Evolutionary conservation across 2,113 vertebrate species (phyloP).

Genomic region (Phylloscopus whistleri): DNA sequence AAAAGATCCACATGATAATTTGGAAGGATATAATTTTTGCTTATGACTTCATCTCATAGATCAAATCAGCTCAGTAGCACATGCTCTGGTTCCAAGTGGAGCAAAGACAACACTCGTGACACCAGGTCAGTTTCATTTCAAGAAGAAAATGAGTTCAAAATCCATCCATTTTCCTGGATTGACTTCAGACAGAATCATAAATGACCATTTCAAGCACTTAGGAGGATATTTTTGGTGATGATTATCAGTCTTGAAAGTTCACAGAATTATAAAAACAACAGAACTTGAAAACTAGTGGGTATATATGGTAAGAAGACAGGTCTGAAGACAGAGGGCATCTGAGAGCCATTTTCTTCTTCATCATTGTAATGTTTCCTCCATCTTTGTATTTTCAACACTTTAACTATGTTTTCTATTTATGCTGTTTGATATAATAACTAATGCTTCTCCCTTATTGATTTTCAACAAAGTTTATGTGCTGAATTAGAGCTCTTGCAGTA

Average conservation of each 20-base stretch:
- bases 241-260: not conserved
- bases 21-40: not conserved
- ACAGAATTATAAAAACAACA: not conserved
- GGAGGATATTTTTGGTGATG: not conserved
- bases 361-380: not conserved
- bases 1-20: not conserved
- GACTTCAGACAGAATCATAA: not conserved
- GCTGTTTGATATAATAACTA: not conserved
- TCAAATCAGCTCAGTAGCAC: not conserved
- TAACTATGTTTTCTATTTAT: not conserved
- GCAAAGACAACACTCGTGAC: not conserved
- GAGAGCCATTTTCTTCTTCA: not conserved
- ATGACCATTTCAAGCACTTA: not conserved
- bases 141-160: not conserved
- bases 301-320: not conserved
- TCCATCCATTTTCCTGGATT: not conserved
- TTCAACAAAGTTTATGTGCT: not conserved
- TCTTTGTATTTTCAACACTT: not conserved
- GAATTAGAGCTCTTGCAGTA: not conserved
- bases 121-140: not conserved
- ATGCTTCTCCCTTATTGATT: not conserved
- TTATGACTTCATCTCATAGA: not conserved
- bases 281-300: not conserved
- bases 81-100: not conserved
- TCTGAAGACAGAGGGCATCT: not conserved